Evolutionary conservation across 1,140 invertebrate species (phyloP).

Genomic region (Heliconius hermathena): DNA sequence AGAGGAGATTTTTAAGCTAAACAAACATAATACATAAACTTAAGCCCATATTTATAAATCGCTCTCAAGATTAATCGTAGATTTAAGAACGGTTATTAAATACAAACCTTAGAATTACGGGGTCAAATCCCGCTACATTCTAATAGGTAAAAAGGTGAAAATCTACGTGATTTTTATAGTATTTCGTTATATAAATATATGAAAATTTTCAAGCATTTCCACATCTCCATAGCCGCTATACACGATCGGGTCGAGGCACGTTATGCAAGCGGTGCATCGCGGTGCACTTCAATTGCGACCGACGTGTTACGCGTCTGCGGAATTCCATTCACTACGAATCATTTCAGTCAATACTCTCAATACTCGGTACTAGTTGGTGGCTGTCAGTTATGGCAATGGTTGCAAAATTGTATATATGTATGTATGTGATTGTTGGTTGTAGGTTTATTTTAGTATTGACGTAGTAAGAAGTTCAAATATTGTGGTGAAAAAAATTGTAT

Average conservation of each 20-base stretch:
- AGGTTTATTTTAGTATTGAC: neutral
- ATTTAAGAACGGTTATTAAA: too few species aligned
- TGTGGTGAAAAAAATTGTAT: neutral
- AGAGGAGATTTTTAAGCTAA: too few species aligned
- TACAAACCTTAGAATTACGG: too few species aligned
- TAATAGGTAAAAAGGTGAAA: too few species aligned
- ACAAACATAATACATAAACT: too few species aligned
- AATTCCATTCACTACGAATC: slow-evolving; percentile 6
- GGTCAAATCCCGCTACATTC: too few species aligned
- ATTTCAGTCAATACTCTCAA: neutral
- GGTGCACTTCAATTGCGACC: neutral
- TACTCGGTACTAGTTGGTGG: neutral
- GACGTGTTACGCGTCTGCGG: slow-evolving; percentile 6
- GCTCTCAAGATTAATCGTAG: too few species aligned
- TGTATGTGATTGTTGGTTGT: neutral
- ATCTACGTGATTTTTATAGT: too few species aligned
- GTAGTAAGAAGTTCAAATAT: neutral
- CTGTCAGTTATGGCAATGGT: neutral
- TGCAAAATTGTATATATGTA: neutral
- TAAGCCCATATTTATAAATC: too few species aligned
- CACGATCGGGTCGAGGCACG: neutral
- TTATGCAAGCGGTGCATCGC: slow-evolving; percentile 4
- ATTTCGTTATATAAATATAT: neutral
- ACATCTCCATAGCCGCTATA: neutral
- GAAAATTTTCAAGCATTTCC: neutral